Evolutionary conservation across 2,888 invertebrate genomes (phyloP).

Genomic region (Acanthococcus lagerstroemiae): DNA sequence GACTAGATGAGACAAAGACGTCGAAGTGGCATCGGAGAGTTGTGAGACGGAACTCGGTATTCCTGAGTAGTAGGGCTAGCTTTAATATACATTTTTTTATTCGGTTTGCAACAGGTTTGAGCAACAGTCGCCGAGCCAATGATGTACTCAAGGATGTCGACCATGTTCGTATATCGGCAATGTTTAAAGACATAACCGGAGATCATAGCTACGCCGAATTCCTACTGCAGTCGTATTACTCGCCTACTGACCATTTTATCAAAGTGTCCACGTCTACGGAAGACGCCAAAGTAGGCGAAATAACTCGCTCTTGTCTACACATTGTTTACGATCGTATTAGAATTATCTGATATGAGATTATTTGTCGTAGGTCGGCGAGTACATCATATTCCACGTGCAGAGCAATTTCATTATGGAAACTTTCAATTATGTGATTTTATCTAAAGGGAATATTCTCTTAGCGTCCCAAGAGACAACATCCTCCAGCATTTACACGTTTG

Average conservation of each 20-base stretch:
- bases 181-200: slow-evolving; percentile 57
- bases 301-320: slow-evolving; percentile 34
- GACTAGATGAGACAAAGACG: no score
- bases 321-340: no score
- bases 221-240: slow-evolving; percentile 65
- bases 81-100: not conserved
- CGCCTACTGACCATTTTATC: slow-evolving; percentile 70
- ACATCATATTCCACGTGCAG: slow-evolving; percentile 86
- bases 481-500: slow-evolving; percentile 63
- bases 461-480: slow-evolving; percentile 78
- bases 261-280: slow-evolving; percentile 77
- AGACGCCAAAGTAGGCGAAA: slow-evolving; percentile 62
- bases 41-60: no score
- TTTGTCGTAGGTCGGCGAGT: slow-evolving; percentile 68
- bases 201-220: slow-evolving; percentile 58
- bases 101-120: slow-evolving; percentile 40
- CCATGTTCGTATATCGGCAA: slow-evolving; percentile 57
- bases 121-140: slow-evolving; percentile 49
- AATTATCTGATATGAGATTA: not conserved
- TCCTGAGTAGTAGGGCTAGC: slow-evolving; percentile 12
- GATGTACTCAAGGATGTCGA: slow-evolving; percentile 57
- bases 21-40: no score
- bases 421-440: slow-evolving; percentile 83
- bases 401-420: slow-evolving; percentile 81
- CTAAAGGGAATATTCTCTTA: slow-evolving; percentile 80